Base-by-base conservation (phyloP, 53 echinoderm and acorn worm genomes). In the Echinometra lucunter region DNA sequence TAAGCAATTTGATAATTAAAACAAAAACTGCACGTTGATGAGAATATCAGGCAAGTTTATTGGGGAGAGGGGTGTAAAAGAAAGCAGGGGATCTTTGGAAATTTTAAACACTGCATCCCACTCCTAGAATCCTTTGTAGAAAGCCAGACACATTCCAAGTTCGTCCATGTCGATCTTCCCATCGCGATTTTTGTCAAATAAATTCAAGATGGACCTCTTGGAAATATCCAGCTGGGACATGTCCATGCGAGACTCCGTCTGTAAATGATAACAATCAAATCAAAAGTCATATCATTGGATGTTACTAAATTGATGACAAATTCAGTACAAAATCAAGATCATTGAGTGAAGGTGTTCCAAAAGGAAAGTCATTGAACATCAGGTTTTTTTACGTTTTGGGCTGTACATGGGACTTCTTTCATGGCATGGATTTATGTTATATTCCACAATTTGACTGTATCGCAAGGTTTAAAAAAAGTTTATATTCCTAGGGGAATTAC, bases 121-220 rank as follows among this genome's bases (percentile, higher is more conserved):
- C 1, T 44, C 23, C 81, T 93, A 93, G 35, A 93, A 49, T 11
- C 82, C 93, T 74, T 94, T 94, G 45, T 85, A 94, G 16, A 83
- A 18, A 10, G 27, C 66, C 18, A 94, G 94, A 83, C 94, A 94
- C 94, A 94, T 94, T 1, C 42, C 63, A 10, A 94, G 94, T n/a
- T 94, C 94, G 2, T 94, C 94, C 82, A 94, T 38, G 66, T 94
- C 66, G 63, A 94, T 94, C 66, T 94, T 94, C 17, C 94, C 94
- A 57, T 94, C 94, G 35, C 85, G 42, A 19, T 94, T 60, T 25
- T 44, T 83, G 94, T 94, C 94, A n/a, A 94, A 94, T 66, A 83
- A 83, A 37, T 37, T 18, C n/a, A 94, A n/a, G 66, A 94, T 94
- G n/a, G 94, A 83, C 38, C 27, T 82, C 94, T 83, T 82, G 58